Percentiles rank a stretch among this genome's conserved stretches.
These are phyloP conservation scores for Melanotaenia maccullochi DNA, from an alignment of 2,797 vertebrate genomes.

Conservation along the genomic window DNA sequence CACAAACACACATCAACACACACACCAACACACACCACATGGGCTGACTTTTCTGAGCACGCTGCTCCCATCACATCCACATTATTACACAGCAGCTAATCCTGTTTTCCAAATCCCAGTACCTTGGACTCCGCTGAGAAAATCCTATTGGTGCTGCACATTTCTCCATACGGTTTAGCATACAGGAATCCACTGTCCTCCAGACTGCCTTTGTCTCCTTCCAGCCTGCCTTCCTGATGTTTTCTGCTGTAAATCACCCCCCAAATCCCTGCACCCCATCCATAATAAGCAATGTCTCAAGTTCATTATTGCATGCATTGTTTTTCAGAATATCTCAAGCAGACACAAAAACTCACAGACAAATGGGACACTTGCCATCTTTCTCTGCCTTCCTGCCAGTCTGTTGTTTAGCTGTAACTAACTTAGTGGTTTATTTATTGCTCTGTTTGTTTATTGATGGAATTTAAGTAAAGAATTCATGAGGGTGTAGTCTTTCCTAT, in stretches of 20 bases:
- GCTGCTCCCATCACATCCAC: conserved; percentile 73
- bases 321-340: conserved; percentile 58
- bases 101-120: conserved; percentile 84
- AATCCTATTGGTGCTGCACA: conserved; percentile 80
- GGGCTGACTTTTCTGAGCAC: conserved; percentile 43
- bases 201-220: conserved; percentile 71
- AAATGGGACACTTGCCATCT: conserved; percentile 40
- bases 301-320: conserved; percentile 61
- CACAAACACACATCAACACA: conserved; percentile 21
- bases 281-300: conserved; percentile 62
- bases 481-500: conserved; percentile 49
- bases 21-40: conserved; percentile 43
- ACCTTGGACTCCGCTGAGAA: conserved; percentile 77
- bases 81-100: conserved; percentile 84
- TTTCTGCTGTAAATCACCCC: conserved; percentile 55
- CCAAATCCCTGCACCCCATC: conserved; percentile 55
- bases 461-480: conserved; percentile 63
- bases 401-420: conserved; percentile 63
- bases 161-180: conserved; percentile 74
- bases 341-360: conserved; percentile 59
- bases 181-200: conserved; percentile 65
- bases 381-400: conserved; percentile 31
- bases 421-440: conserved; percentile 76
- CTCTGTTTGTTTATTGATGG: conserved; percentile 76
- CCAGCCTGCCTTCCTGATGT: conserved; percentile 50